These are phyloP conservation scores for Anoura caudifer DNA, from an alignment of 2,113 vertebrate genomes.

Conservation along the genomic window DNA sequence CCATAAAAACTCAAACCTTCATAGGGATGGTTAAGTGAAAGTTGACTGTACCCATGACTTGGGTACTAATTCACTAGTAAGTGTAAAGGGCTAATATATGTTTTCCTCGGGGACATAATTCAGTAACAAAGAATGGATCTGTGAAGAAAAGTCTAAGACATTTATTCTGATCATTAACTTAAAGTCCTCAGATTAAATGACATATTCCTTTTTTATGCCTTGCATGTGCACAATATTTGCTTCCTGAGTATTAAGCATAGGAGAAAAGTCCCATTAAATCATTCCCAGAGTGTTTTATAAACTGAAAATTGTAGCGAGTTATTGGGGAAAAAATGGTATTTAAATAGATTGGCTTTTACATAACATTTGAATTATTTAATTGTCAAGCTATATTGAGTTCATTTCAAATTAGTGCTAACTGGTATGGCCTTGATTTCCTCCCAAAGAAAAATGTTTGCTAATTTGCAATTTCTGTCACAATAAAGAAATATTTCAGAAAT, in stretches of 20 bases:
- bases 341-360: constrained; percentile 22
- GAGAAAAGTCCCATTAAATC: neutral
- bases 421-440: neutral
- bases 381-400: constrained; percentile 17
- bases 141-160: neutral
- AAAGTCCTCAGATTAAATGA: neutral
- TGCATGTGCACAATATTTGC: neutral
- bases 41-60: neutral
- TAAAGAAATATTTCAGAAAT: constrained; percentile 44
- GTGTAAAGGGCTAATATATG: neutral
- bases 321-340: neutral
- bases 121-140: neutral
- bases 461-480: neutral
- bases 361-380: constrained; percentile 37
- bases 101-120: neutral
- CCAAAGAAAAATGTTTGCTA: constrained; percentile 2
- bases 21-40: neutral
- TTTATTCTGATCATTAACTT: constrained; percentile 17
- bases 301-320: constrained; percentile 23
- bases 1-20: neutral
- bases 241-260: neutral
- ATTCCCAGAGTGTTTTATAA: neutral
- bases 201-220: neutral
- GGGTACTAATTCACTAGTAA: neutral
- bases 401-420: constrained; percentile 24